Base-by-base conservation (phyloP, 2,113 vertebrate species). In the Ciconia maguari region DNA sequence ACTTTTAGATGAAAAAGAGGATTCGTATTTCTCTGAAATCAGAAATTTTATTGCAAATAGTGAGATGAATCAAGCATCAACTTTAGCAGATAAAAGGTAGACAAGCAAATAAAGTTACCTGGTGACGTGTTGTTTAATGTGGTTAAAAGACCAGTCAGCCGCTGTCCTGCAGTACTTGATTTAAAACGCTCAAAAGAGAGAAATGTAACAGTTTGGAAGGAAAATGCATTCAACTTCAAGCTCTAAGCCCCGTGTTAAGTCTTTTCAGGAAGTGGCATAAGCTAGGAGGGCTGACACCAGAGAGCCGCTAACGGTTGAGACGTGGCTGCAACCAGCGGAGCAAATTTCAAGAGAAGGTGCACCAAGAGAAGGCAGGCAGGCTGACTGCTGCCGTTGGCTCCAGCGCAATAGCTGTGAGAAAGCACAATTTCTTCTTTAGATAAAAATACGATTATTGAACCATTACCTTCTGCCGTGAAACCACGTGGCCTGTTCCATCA, bases 1-100 rank as follows among this genome's bases (percentile, higher is more conserved):
- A 99, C 99, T 99, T 99, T 99, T 99, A 99, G 99, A 99, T 0
- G 99, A 99, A 98, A 99, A 99, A 97, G 99, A 99, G 94, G 99
- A 99, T 96, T 99, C 99, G 0, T 99, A 99, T 97, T 99, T 99
- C 98, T 99, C 99, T 5, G 99, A 99, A 98, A 99, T 99, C 98
- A 98, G 99, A 94, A 99, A 99, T 98, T 99, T 99, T 97, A 99
- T 99, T 97, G 99, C 99, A 96, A 99, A 99, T 95, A 99, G 98
- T 34, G 99, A 99, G 97, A 98, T 99, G 98, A 99, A 98, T 97
- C 99, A 99, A 97, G 98, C 99, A 3, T 98, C 99, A 11, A 96
- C 98, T 96, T 98, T 99, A 92, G 98, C 98, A 30, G 99, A 99
- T 96, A 99, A 99, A 97, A 99, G 99, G 99, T 99, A 98, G 96